Evolutionary conservation across 2,888 invertebrate species (phyloP), one percentile per base, ranked within the genome.

Genomic region (Dryocosmus kuriphilus): DNA sequence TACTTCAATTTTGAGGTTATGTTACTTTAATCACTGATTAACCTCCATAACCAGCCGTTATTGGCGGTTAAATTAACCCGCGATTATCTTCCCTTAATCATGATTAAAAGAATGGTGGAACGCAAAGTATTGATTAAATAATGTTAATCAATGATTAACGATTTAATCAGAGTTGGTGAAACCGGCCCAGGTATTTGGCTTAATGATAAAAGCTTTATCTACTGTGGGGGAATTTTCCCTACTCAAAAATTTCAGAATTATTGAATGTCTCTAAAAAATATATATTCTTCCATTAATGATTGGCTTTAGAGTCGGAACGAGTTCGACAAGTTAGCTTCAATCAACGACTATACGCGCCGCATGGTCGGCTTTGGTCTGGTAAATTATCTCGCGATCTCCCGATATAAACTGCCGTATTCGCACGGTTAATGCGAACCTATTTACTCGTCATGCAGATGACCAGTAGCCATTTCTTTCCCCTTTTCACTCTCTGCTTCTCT

Each of bases 371-470:
- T 22, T 27, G 32, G 35, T 46, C 55, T 38, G 80, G 75, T 83
- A 84, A 82, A 82, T 86, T 87, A 88, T 88, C 86, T 84, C 77
- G 51, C 81, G 83, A 84, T 81, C 84, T 81, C 73, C 82, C 80
- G 85, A 84, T 88, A 88, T 86, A 86, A 85, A 88, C 82, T 87
- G 85, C 85, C 84, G 83, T 84, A 85, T 83, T 87, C 84, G 82
- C 86, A 79, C 83, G 80, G 82, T 85, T 88, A 88, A 88, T 88
- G 87, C 85, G 86, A 87, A 82, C 83, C 88, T 86, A 88, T 88
- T 87, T 88, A 86, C 87, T 87, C 88, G 84, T 87, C 87, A 87
- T 87, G 86, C 86, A 87, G 87, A 88, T 87, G 87, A 89, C 86
- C 89, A 83, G 87, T 88, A 89, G 89, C 87, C 82, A 85, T 81